These are phyloP conservation scores for Myiothlypis coronata DNA, from an alignment of 2,797 vertebrate genomes.

Conservation along the genomic window DNA sequence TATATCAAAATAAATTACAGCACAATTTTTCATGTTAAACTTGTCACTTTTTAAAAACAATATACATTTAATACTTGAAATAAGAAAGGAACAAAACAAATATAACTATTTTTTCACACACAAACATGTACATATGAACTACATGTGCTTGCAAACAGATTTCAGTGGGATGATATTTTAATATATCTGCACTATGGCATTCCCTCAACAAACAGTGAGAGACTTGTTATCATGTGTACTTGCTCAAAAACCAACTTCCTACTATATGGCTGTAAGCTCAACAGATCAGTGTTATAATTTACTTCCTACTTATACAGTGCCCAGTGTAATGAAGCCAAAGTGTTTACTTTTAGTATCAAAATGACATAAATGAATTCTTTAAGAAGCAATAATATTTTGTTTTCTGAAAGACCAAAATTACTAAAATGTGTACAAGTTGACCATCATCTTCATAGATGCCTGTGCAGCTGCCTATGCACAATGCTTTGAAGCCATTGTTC, in stretches of 20 bases:
- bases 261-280: slow-evolving; percentile 11
- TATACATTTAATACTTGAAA: slow-evolving; percentile 68
- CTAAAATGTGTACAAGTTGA: background rate
- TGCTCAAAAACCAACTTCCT: background rate
- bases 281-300: background rate
- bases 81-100: slow-evolving; percentile 51
- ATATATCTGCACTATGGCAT: slow-evolving; percentile 34
- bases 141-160: slow-evolving; percentile 57
- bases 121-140: slow-evolving; percentile 69
- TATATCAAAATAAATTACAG: slow-evolving; percentile 63
- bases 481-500: background rate
- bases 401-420: background rate
- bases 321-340: background rate
- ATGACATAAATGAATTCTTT: background rate
- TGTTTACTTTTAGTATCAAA: background rate
- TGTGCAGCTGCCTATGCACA: background rate
- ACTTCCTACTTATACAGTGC: background rate
- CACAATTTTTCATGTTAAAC: slow-evolving; percentile 38
- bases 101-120: slow-evolving; percentile 37
- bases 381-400: background rate
- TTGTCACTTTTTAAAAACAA: slow-evolving; percentile 62
- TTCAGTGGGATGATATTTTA: slow-evolving; percentile 33
- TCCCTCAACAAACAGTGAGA: slow-evolving; percentile 16
- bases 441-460: background rate
- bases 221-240: background rate